Evolutionary conservation across 1,140 invertebrate genomes (phyloP).

Genomic region (Dendrolimus punctatus): DNA sequence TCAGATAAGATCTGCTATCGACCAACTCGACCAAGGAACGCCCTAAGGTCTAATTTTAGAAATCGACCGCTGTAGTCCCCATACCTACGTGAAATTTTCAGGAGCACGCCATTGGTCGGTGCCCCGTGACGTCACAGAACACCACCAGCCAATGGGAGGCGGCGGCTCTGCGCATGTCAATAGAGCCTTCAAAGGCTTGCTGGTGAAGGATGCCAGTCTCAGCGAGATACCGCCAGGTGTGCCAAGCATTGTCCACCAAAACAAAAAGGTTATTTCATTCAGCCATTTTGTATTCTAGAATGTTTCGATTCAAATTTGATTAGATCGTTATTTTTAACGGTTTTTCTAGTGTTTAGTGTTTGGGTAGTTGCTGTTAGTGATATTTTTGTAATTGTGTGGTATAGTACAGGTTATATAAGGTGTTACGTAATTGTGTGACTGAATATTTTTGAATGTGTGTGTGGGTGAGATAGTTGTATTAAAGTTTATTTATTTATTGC

Average conservation of each 20-base stretch:
- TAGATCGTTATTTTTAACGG: constrained; percentile 17
- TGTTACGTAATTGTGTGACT: no score
- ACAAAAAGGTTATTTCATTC: constrained; percentile 35
- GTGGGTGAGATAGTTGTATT: not conserved
- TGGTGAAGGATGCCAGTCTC: constrained; percentile 41
- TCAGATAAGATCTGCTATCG: constrained; percentile 23
- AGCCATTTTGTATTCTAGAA: constrained; percentile 28
- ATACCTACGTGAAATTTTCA: constrained; percentile 67
- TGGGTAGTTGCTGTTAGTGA: constrained; percentile 3
- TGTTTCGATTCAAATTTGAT: constrained; percentile 22
- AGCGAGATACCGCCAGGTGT: constrained; percentile 59
- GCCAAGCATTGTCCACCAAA: constrained; percentile 46
- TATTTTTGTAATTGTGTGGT: not conserved
- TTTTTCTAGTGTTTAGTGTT: constrained; percentile 8
- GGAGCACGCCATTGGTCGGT: constrained; percentile 36
- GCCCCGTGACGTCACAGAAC: constrained; percentile 45
- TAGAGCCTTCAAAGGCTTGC: constrained; percentile 26
- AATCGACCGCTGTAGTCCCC: constrained; percentile 43
- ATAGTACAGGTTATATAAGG: not conserved
- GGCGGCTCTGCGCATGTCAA: constrained; percentile 43
- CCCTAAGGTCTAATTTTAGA: constrained; percentile 58
- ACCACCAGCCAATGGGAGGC: constrained; percentile 27
- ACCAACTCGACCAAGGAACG: constrained; percentile 23
- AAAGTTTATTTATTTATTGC: constrained; percentile 1
- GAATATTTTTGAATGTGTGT: no score